A percentile compares a stretch with the other conserved stretches of the same genome.
These are phyloP conservation scores for Nebria brevicollis DNA, from an alignment of 2,888 invertebrate genomes.

Conservation along the genomic window DNA sequence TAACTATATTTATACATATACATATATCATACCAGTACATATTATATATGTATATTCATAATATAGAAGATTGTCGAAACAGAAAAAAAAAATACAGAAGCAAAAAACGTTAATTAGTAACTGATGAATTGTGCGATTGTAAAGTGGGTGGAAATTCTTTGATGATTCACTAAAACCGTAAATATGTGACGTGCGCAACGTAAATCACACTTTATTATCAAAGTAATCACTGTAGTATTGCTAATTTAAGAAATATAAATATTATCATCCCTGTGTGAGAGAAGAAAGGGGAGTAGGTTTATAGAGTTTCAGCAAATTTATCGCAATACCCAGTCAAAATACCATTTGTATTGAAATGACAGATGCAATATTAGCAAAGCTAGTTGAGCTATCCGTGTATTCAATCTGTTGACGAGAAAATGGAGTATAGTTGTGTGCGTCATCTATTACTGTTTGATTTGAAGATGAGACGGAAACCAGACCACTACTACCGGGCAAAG, in stretches of 20 bases:
- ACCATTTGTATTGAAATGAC: no score
- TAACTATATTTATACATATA: slow-evolving; percentile 33
- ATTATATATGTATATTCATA: slow-evolving; percentile 41
- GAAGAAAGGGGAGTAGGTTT: no score
- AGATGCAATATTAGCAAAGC: no score
- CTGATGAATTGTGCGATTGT: slow-evolving; percentile 35
- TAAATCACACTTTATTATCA: no score
- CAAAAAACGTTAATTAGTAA: not conserved
- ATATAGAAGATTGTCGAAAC: slow-evolving; percentile 1
- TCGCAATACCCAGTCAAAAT: no score
- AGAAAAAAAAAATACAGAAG: slow-evolving; percentile 1
- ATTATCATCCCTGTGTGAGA: no score
- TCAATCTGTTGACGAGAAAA: slow-evolving; percentile 8
- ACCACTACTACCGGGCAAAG: slow-evolving; percentile 20
- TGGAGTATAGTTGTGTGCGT: slow-evolving; percentile 3
- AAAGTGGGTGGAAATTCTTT: slow-evolving; percentile 37
- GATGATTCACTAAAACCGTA: slow-evolving; percentile 18
- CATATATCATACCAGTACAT: slow-evolving; percentile 46
- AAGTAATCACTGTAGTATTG: no score
- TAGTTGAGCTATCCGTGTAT: no score
- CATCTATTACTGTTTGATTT: slow-evolving; percentile 23
- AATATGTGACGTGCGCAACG: no score
- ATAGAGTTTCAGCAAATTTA: no score
- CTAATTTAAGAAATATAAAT: no score
- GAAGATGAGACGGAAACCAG: slow-evolving; percentile 28